Percentiles rank a stretch among this genome's conserved stretches.
Conservation (phyloP, 1,140 invertebrate species). For the Trichonephila clavata region DNA sequence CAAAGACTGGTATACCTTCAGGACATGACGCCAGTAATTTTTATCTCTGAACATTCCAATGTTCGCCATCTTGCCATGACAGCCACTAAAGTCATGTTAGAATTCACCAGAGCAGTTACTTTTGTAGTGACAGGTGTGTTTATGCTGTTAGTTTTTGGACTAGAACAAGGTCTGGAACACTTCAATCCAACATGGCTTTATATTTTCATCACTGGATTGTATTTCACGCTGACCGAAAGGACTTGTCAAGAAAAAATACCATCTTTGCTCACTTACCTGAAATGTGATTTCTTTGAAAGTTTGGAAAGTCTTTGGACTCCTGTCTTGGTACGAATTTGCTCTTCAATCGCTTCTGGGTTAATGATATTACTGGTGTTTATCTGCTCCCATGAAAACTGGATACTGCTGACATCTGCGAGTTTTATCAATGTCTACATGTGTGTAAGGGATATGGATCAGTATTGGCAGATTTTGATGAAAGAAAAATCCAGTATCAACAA, state of each 20-base stretch:
- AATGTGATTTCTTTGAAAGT: conserved; percentile 84
- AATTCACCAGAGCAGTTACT: conserved; percentile 91
- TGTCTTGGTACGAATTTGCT: conserved; percentile 84
- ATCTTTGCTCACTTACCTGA: conserved; percentile 83
- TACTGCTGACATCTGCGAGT: conserved; percentile 83
- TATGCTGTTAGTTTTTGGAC: conserved; percentile 87
- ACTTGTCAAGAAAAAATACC: conserved; percentile 85
- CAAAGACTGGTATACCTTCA: conserved; percentile 67
- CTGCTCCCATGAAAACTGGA: conserved; percentile 72
- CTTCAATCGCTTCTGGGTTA: conserved; percentile 81
- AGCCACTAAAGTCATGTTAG: conserved; percentile 89
- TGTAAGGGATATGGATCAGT: conserved; percentile 84
- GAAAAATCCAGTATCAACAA: conserved; percentile 85
- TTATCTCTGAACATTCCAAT: conserved; percentile 87
- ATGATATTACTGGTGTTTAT: conserved; percentile 77
- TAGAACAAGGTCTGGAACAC: conserved; percentile 88
- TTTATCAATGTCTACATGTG: conserved; percentile 87
- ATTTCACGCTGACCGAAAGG: conserved; percentile 88
- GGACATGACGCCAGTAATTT: conserved; percentile 88
- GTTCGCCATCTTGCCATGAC: conserved; percentile 90
- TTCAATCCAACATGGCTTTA: conserved; percentile 87
- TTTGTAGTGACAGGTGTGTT: conserved; percentile 90
- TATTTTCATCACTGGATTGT: conserved; percentile 85
- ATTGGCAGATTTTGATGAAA: conserved; percentile 82
- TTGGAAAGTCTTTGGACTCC: conserved; percentile 86